Conservation (phyloP, 1,140 invertebrate genomes). For the Subanguina moxae region DNA sequence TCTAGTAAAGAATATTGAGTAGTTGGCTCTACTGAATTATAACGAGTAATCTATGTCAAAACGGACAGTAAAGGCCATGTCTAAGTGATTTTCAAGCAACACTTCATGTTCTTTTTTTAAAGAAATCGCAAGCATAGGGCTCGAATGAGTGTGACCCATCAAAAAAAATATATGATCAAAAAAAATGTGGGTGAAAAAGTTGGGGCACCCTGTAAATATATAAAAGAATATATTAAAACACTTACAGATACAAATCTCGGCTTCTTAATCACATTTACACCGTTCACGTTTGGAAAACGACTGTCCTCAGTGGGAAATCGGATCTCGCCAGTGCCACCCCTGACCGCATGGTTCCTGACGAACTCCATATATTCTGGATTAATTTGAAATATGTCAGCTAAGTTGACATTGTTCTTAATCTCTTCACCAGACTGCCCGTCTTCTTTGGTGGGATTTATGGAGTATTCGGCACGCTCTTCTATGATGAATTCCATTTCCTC, state of each 20-base stretch:
- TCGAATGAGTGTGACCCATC: no score
- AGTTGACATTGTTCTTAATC: conserved; percentile 2
- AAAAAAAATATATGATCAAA: no score
- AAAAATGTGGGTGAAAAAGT: no score
- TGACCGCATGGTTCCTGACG: conserved; percentile 4
- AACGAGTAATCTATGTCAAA: no score
- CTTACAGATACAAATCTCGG: not conserved
- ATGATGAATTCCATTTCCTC: not conserved
- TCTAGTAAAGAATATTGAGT: no score
- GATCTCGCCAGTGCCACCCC: conserved; percentile 8
- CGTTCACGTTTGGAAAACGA: not conserved
- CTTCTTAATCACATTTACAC: not conserved
- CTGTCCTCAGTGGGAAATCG: conserved; percentile 1
- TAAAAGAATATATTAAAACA: no score
- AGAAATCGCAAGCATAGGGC: no score
- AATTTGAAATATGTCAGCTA: conserved; percentile 9
- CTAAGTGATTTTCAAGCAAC: no score
- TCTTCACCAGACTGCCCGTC: not conserved
- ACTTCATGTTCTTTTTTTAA: no score
- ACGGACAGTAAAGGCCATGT: no score
- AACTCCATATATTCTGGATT: conserved; percentile 10
- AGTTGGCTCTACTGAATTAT: no score
- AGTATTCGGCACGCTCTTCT: conserved; percentile 7
- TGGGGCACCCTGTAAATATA: no score
- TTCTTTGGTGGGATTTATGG: not conserved